phyloP scores from a whole-genome alignment of 2,113 vertebrate species.

The Procavia capensis region DNA sequence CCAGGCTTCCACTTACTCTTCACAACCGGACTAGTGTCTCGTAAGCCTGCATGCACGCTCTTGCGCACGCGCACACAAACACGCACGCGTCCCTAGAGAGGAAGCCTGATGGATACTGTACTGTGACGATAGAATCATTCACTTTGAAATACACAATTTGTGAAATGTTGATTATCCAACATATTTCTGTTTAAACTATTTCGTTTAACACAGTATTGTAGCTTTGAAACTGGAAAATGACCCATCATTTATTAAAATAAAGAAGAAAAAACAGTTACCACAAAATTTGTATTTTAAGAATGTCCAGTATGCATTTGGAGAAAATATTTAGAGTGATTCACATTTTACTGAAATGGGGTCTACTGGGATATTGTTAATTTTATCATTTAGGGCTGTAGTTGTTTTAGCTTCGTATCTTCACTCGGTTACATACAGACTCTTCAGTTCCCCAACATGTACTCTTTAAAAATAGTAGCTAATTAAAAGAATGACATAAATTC shows the following conservation, averaged over 20 bases:
- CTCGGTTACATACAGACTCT: not conserved
- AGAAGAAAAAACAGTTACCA: not conserved
- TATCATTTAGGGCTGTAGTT: not conserved
- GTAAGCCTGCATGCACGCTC: too few species aligned
- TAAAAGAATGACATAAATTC: not conserved
- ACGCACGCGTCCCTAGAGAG: not conserved
- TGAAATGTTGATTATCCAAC: not conserved
- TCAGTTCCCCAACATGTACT: not conserved
- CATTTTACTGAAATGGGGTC: not conserved
- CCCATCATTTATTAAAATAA: not conserved
- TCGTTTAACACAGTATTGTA: not conserved
- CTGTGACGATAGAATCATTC: not conserved
- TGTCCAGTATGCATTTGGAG: not conserved
- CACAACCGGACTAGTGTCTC: not conserved
- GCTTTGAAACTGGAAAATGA: not conserved
- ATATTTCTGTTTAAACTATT: too few species aligned
- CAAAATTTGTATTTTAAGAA: not conserved
- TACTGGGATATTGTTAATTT: not conserved
- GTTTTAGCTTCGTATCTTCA: not conserved
- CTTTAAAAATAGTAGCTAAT: conserved; percentile 41
- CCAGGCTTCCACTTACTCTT: not conserved
- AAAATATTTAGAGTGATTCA: not conserved
- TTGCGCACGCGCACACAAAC: too few species aligned
- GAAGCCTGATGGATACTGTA: not conserved
- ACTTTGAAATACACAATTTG: not conserved